Evolutionary conservation across 2,113 vertebrate genomes (phyloP), one percentile per base, ranked within the genome.

Genomic region (Morphnarchus princeps): DNA sequence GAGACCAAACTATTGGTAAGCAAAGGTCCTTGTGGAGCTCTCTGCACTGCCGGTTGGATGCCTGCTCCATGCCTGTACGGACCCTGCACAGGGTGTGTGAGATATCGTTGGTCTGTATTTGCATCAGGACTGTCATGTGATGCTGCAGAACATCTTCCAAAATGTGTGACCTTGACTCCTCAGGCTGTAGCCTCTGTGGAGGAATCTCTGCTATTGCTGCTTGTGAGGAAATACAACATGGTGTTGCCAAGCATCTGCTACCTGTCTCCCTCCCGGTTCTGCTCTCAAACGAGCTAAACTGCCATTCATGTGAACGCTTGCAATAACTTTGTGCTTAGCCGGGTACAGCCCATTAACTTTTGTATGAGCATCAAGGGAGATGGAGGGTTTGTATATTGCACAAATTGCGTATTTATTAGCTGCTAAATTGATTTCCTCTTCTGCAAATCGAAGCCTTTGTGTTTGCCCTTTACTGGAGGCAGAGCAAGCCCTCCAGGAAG

Each of bases 231-330:
- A 49, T 40, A 43, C 29, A 78, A 5, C 15, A 1, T 4, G 3
- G n/a, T 21, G 22, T 32, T 89, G 69, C 34, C 47, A 50, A 16
- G 20, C 16, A 8, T 58, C 38, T 0, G 0, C 26, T 74, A 34
- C n/a, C 38, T 4, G 0, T 52, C 43, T 76, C 38, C 34, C 18
- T 71, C 82, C 21, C 0, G 0, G 16, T 40, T 42, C 66, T 71
- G 43, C 43, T 73, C 28, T 65, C 77, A 58, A 36, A 73, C 4
- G 16, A 90, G 86, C 69, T 36, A 13, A 38, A 2, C 25, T 61
- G 58, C 38, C 0, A 0, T 38, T 58, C 11, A 6, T 1, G 0
- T n/a, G 54, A 38, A 9, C 0, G 0, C 0, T 3, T 40, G 38
- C 25, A 43, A 14, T 67, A 80, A 70, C 63, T 65, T 63, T 26